Conservation (phyloP, 2,113 vertebrate genomes). For the Aphelocoma coerulescens region DNA sequence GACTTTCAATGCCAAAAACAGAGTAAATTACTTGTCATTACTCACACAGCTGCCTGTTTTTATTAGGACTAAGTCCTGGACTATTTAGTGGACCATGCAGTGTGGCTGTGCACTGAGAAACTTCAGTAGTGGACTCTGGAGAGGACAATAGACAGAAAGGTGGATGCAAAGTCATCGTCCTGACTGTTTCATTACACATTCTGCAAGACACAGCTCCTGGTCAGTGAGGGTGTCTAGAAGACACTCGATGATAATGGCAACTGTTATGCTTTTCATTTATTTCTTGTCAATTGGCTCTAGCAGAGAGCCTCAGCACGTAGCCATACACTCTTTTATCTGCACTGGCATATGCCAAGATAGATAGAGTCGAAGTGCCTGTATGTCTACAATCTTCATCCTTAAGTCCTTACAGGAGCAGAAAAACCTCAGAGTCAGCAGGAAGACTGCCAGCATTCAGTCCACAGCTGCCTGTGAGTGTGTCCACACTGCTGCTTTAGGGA, state of each 20-base stretch:
- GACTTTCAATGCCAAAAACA: background rate
- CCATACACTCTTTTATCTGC: slow-evolving; percentile 27
- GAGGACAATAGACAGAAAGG: background rate
- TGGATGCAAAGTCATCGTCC: background rate
- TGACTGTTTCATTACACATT: background rate
- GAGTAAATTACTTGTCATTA: background rate
- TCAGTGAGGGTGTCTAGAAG: background rate
- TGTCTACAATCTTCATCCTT: slow-evolving; percentile 25
- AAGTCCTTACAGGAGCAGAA: slow-evolving; percentile 40
- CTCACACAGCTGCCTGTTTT: background rate
- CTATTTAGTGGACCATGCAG: background rate
- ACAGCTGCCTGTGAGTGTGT: background rate
- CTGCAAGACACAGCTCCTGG: background rate
- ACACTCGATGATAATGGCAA: background rate
- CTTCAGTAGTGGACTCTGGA: background rate
- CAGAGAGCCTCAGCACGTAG: background rate
- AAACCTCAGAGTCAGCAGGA: slow-evolving; percentile 31
- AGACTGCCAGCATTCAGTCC: background rate
- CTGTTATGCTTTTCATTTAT: background rate
- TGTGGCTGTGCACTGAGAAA: background rate
- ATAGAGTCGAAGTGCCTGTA: slow-evolving; percentile 2
- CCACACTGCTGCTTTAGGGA: background rate
- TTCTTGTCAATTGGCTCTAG: background rate
- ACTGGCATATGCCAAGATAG: slow-evolving; percentile 63
- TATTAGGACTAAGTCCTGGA: background rate